A percentile compares a stretch with the other conserved stretches of the same genome.
Evolutionary conservation across 2,888 invertebrate species (phyloP).

Genomic region (Opisthograptis luteolata): DNA sequence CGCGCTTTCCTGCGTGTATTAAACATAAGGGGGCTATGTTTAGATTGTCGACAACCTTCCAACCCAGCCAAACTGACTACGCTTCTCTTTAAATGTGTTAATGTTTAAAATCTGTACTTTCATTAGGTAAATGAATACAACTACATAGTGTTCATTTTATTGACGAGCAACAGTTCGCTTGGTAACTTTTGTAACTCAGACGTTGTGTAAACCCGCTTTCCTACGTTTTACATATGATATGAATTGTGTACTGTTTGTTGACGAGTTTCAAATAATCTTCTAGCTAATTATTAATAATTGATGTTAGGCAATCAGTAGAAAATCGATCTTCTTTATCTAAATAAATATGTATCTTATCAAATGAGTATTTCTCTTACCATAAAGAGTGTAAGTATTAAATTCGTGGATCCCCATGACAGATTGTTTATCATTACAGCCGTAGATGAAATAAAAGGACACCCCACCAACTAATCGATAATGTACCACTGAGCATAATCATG

Average conservation of each 20-base stretch:
- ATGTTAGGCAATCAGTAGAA: conserved; percentile 20
- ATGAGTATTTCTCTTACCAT: conserved; percentile 1
- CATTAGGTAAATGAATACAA: no score
- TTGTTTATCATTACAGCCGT: no score
- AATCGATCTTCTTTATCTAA: conserved; percentile 10
- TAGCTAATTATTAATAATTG: not conserved
- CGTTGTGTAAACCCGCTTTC: no score
- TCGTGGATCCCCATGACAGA: conserved; percentile 5
- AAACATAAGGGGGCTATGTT: not conserved
- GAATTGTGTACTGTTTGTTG: conserved; percentile 1
- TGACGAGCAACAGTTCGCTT: no score
- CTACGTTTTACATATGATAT: no score
- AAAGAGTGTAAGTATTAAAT: conserved; percentile 12
- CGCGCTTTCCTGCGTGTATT: conserved; percentile 5
- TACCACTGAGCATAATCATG: no score
- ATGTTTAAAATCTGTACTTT: no score
- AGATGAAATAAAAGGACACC: no score
- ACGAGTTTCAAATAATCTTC: not conserved
- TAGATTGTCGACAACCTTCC: conserved; percentile 17
- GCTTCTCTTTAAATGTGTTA: conserved; percentile 13
- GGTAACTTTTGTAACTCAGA: no score
- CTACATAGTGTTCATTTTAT: no score
- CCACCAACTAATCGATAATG: no score
- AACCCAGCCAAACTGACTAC: not conserved
- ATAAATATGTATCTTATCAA: conserved; percentile 11